Evolutionary conservation across 1,140 invertebrate species (phyloP).

Genomic region (Hycleus cichorii): DNA sequence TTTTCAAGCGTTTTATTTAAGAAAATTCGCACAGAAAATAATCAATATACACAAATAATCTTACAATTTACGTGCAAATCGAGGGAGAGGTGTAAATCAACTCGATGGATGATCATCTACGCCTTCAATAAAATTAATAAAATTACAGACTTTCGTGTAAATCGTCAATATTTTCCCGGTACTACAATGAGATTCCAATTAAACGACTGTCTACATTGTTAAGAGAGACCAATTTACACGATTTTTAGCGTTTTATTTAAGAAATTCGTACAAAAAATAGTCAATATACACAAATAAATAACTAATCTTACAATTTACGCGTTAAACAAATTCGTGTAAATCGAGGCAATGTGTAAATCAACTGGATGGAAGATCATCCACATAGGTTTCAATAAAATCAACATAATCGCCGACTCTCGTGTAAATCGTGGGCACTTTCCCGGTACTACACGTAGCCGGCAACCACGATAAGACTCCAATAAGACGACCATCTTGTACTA

Average conservation of each 20-base stretch:
- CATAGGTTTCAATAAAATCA: not conserved
- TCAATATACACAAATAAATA: too few species aligned
- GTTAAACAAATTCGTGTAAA: too few species aligned
- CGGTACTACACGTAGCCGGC: not conserved
- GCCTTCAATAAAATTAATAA: constrained; percentile 1
- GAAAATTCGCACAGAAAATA: not conserved
- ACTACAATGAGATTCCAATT: not conserved
- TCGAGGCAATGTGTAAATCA: not conserved
- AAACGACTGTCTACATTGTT: not conserved
- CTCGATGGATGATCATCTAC: too few species aligned
- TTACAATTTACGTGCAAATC: too few species aligned
- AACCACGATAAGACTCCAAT: constrained; percentile 2
- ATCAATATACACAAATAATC: too few species aligned
- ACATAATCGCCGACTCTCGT: not conserved
- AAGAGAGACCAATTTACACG: too few species aligned
- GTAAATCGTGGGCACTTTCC: not conserved
- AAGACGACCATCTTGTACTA: constrained; percentile 1
- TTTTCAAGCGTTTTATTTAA: not conserved
- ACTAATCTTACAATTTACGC: too few species aligned
- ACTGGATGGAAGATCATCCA: not conserved
- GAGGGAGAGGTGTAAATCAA: not conserved
- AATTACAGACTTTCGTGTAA: not conserved
- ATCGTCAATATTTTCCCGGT: not conserved
- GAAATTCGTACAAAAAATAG: too few species aligned
- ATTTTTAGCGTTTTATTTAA: too few species aligned